Conservation (phyloP, 2,888 invertebrate species). For the Brachyptera risi region DNA sequence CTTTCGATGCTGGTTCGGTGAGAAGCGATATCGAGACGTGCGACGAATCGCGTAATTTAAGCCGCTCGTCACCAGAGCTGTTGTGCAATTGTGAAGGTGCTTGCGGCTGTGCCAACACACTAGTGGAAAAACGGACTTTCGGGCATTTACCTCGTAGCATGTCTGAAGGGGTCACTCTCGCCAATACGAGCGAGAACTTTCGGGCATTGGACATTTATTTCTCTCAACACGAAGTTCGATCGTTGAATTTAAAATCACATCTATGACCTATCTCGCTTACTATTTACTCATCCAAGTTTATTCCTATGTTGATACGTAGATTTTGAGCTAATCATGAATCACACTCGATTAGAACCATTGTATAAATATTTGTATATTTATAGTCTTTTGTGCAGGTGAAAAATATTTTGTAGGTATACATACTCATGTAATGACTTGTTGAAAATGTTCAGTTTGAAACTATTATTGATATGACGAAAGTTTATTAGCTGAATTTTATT, state of each 20-base stretch:
- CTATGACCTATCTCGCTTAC: too few species aligned
- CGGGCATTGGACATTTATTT: background rate
- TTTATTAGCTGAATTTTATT: too few species aligned
- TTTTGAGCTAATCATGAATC: too few species aligned
- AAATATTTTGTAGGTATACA: too few species aligned
- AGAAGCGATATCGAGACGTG: constrained; percentile 12
- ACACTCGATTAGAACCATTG: too few species aligned
- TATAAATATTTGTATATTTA: too few species aligned
- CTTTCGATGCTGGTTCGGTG: background rate
- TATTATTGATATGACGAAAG: too few species aligned
- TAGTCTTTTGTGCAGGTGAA: too few species aligned
- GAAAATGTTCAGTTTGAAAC: too few species aligned
- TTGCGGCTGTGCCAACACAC: constrained; percentile 39
- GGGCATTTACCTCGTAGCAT: background rate
- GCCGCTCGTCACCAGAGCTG: background rate
- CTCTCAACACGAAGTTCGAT: background rate
- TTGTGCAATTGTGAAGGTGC: constrained; percentile 41
- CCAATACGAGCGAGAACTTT: background rate
- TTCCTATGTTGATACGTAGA: too few species aligned
- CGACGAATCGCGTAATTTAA: constrained; percentile 2
- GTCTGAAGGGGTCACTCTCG: constrained; percentile 6
- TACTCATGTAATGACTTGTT: too few species aligned
- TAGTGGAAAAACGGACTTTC: background rate
- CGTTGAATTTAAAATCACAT: background rate
- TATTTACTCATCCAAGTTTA: too few species aligned